phyloP scores from a whole-genome alignment of 2,797 vertebrate genomes.

The Yasuhikotakia modesta region DNA sequence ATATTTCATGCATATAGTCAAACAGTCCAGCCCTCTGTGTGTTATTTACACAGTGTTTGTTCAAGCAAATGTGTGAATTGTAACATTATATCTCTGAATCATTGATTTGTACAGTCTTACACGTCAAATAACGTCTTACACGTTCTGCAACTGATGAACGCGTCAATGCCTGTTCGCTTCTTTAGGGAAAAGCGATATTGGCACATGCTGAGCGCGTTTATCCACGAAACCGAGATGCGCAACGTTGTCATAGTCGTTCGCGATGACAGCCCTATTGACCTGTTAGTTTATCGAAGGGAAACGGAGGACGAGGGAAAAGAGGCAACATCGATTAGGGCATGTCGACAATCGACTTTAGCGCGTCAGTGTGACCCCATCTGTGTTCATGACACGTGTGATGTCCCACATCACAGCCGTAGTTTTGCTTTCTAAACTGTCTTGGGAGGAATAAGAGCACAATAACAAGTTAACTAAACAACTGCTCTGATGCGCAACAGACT shows the following conservation, averaged over 20 bases:
- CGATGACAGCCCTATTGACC: constrained; percentile 77
- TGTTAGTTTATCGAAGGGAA: constrained; percentile 66
- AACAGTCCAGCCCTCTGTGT: neutral
- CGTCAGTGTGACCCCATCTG: constrained; percentile 60
- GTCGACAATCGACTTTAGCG: constrained; percentile 67
- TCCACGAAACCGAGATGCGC: constrained; percentile 69
- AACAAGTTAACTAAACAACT: neutral
- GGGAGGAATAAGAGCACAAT: neutral
- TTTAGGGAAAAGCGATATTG: constrained; percentile 69
- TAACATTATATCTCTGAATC: constrained; percentile 9
- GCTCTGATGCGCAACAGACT: neutral
- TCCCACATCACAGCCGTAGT: neutral
- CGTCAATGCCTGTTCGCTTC: constrained; percentile 66
- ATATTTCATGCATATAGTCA: neutral
- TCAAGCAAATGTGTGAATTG: neutral
- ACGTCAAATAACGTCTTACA: constrained; percentile 21
- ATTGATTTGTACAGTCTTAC: constrained; percentile 48
- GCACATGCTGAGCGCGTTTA: constrained; percentile 75
- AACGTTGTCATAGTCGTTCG: constrained; percentile 71
- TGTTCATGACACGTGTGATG: constrained; percentile 34
- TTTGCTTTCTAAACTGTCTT: neutral
- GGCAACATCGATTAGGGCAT: constrained; percentile 71
- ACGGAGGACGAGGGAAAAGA: constrained; percentile 51
- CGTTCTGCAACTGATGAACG: constrained; percentile 67
- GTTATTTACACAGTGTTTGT: neutral